These are phyloP conservation scores for Brachyopa scutellaris DNA, from an alignment of 2,888 invertebrate species.

Conservation along the genomic window DNA sequence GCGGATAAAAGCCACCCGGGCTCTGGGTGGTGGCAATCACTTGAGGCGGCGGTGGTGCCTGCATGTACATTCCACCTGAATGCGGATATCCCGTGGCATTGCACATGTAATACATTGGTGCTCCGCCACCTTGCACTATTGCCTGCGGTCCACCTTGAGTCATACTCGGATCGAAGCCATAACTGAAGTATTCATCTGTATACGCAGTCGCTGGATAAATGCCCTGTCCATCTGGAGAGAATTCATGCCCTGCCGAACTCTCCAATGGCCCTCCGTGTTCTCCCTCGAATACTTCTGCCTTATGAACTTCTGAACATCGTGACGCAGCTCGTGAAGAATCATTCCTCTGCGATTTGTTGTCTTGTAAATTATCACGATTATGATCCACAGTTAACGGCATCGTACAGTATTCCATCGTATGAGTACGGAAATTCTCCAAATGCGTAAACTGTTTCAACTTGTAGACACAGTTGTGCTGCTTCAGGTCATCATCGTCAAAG, in stretches of 20 bases:
- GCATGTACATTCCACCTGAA: conserved; percentile 71
- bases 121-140: conserved; percentile 69
- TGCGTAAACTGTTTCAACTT: conserved; percentile 76
- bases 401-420: conserved; percentile 75
- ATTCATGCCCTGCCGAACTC: conserved; percentile 11
- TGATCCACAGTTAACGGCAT: conserved; percentile 76
- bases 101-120: conserved; percentile 70
- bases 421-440: conserved; percentile 76
- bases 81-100: conserved; percentile 56
- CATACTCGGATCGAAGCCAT: conserved; percentile 73
- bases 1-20: conserved; percentile 43
- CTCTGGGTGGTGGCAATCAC: conserved; percentile 51
- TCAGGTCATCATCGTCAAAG: conserved; percentile 71
- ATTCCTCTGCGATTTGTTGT: conserved; percentile 52
- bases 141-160: conserved; percentile 70
- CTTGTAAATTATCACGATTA: conserved; percentile 57
- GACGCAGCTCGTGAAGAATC: conserved; percentile 55
- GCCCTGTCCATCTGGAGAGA: conserved; percentile 67
- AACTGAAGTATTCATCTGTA: conserved; percentile 74
- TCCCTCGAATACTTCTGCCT: conserved; percentile 17
- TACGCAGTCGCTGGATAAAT: conserved; percentile 73
- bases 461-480: conserved; percentile 73
- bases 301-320: conserved; percentile 48
- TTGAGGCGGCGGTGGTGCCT: conserved; percentile 57
- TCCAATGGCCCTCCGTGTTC: conserved; percentile 17